Evolutionary conservation across 2,888 invertebrate genomes (phyloP).

Genomic region (Subacronicta megacephala): DNA sequence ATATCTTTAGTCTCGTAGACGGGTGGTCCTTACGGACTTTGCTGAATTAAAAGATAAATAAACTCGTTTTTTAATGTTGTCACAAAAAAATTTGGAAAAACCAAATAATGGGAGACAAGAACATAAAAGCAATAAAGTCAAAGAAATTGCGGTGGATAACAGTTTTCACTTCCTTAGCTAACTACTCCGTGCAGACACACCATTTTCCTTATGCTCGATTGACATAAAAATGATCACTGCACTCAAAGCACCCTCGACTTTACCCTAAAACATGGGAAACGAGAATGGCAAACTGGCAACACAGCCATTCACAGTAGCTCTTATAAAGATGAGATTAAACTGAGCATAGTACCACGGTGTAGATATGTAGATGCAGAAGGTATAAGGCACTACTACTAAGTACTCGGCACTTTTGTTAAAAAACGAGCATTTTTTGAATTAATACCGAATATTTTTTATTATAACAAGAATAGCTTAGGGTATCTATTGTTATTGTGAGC

Average conservation of each 20-base stretch:
- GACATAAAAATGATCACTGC: conserved; percentile 28
- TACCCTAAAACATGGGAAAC: conserved; percentile 24
- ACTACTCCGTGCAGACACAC: conserved; percentile 12
- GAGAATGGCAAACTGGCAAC: conserved; percentile 32
- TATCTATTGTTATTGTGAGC: no score
- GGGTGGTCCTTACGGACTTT: no score
- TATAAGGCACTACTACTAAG: neutral
- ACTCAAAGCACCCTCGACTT: conserved; percentile 12
- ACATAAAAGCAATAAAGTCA: conserved; percentile 1
- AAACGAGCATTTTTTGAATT: no score
- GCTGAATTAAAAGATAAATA: no score
- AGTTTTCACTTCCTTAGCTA: conserved; percentile 11
- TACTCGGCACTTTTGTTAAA: no score
- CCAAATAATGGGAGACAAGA: no score
- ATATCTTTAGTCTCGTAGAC: no score
- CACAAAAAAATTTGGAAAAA: no score
- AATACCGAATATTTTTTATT: no score
- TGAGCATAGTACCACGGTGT: conserved; percentile 3
- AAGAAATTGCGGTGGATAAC: conserved; percentile 6
- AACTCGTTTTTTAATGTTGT: no score
- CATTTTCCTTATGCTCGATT: conserved; percentile 35
- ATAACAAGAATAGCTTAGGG: no score
- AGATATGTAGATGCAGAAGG: conserved; percentile 21
- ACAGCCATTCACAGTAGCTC: conserved; percentile 12
- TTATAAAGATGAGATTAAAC: conserved; percentile 35